These are phyloP conservation scores for Napeogenes sylphis DNA, from an alignment of 2,888 invertebrate species.

Conservation along the genomic window DNA sequence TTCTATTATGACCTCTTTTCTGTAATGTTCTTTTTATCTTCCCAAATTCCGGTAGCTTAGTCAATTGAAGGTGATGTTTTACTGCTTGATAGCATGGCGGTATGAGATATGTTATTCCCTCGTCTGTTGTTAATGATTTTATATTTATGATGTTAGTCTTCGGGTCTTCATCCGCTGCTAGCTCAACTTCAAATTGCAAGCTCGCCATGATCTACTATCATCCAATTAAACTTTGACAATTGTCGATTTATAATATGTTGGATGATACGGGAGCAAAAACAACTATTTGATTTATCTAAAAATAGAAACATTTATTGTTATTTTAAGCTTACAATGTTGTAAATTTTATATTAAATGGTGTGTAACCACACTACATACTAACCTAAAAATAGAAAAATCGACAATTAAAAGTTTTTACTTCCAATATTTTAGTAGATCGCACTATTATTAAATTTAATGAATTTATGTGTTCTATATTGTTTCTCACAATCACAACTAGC, in stretches of 20 bases:
- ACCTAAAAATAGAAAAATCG: no score
- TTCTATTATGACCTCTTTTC: constrained; percentile 15
- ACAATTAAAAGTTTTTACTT: no score
- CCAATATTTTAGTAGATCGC: no score
- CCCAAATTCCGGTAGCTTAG: constrained; percentile 11
- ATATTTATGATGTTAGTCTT: constrained; percentile 7
- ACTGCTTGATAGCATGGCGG: constrained; percentile 12
- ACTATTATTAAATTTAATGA: no score
- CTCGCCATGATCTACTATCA: constrained; percentile 10
- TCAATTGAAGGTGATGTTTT: constrained; percentile 13
- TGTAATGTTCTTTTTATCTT: constrained; percentile 15
- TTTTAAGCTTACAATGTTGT: no score
- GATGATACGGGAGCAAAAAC: no score
- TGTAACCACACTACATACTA: no score
- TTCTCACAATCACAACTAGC: no score
- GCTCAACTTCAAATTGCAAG: constrained; percentile 15
- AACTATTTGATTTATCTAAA: no score
- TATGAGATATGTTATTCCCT: constrained; percentile 13
- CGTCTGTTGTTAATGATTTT: constrained; percentile 9
- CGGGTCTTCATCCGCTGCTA: constrained; percentile 14
- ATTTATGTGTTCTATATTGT: no score
- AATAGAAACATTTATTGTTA: no score
- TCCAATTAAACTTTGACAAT: constrained; percentile 15
- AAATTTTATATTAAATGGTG: no score
- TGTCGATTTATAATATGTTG: constrained; percentile 12